Base-by-base conservation (phyloP, 1,140 invertebrate genomes). In the Macrotrachela quadricornifera region DNA sequence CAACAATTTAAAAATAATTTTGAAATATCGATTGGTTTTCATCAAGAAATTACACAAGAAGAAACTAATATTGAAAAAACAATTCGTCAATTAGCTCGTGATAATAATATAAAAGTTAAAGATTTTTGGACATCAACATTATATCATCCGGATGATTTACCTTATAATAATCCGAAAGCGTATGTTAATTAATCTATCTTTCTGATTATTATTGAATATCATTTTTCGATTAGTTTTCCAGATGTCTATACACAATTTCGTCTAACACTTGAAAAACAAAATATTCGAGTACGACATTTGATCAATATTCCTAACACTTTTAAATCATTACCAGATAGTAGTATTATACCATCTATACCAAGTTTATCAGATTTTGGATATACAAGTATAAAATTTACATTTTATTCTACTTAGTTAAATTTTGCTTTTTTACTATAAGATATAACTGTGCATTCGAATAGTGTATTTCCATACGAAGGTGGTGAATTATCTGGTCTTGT, bases 241-340 rank as follows among this genome's bases (percentile, higher is more conserved):
- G 64, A 71, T 60, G 62, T 68, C 2, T 71, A 69, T 54, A 69
- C 69, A 43, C 59, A 65, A 54, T 70, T 71, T 57, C 55, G 69
- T n/a, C 68, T 68, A 54, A 55, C 53, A 53, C 65, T 69, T 14
- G 68, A 70, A 57, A 30, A 30, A 8, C 49, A 50, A 6, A 41
- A 58, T 36, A 50, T 57, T 40, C 40, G 55, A 50, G 60, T 70
- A 1, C 59, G 65, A 16, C 51, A 57, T 9, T 55, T 58, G 44
- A 39, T 67, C 10, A 42, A 56, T 6, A 63, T 64, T 53, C 64
- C 64, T 36, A 57, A 60, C 10, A 48, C 50, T 15, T 41, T 68
- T n/a, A 66, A 63, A 54, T 64, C 66, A 21, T 49, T 65, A 30
- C 64, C 65, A 30, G 37, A 51, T 21, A 60, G 59, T 18, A 30